Evolutionary conservation across 2,888 invertebrate genomes (phyloP), one percentile per base, ranked within the genome.

Genomic region (Syrphus vitripennis): DNA sequence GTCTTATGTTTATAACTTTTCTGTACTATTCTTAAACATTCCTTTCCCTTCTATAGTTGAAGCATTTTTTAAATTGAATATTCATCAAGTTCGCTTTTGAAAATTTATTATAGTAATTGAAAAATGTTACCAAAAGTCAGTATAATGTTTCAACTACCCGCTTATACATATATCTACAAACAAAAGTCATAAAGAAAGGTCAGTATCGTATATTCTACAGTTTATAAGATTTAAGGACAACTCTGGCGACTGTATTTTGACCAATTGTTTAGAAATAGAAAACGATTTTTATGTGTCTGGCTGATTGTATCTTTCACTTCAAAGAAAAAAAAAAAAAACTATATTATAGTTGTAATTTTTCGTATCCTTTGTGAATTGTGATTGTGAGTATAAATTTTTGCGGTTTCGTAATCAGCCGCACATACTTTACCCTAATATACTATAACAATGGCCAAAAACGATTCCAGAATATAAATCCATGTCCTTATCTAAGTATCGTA

Each of bases 271-370:
- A 86, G 57, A 76, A 61, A 72, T 72, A 55, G 55, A 48, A 45
- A 74, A 19, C 26, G 57, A 82, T 86, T 86, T 86, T 86, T 86
- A 86, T 86, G 86, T 86, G 86, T 86, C 86, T 86, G 65, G 86
- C 86, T 78, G 86, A 86, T 86, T 42, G 55, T 82, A 86, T 86
- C 86, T 48, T 57, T 14, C 24, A 4, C 21, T 37, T 21, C 37
- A 16, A 6, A 75, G 3, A 42, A 37, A 65, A 61, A 12, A 26
- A 16, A 6, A 75, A 2, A 42, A 37, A 65, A 61, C 9, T n/a
- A 31, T 63, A 55, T 16, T 16, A 9, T 16, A 57, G 16, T 50
- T 57, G 69, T 83, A 74, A 82, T 86, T 82, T 77, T 59, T 86
- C 86, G 82, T 80, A 79, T 74, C 82, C 78, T 77, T 82, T 86